Conservation (phyloP, 2,113 vertebrate genomes). For the Elephas maximus region DNA sequence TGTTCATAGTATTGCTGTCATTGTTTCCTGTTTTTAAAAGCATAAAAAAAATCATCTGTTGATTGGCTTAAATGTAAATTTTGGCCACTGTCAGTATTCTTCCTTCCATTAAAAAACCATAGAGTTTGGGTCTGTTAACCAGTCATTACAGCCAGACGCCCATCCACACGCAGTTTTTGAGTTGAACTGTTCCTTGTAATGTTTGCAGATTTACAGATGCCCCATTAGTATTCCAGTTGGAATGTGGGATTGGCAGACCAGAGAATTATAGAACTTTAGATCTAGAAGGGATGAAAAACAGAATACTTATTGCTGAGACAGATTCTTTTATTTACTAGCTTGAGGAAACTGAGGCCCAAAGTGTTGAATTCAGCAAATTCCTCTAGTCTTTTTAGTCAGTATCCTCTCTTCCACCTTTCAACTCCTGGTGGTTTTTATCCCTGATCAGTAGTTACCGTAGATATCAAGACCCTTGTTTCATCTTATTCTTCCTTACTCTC, state of each 20-base stretch:
- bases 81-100: background rate
- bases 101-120: background rate
- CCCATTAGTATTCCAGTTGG: background rate
- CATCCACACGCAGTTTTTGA: too few species aligned
- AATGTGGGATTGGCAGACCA: background rate
- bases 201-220: background rate
- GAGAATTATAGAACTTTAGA: background rate
- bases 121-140: background rate
- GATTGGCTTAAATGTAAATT: background rate
- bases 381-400: background rate
- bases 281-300: background rate
- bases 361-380: background rate
- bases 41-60: background rate
- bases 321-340: background rate
- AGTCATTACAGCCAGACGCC: background rate
- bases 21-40: background rate
- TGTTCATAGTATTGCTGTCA: background rate
- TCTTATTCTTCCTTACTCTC: too few species aligned
- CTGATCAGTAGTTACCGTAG: fast-evolving
- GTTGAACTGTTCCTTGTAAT: too few species aligned
- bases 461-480: fast-evolving
- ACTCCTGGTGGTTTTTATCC: background rate
- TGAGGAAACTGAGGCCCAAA: background rate
- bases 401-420: background rate
- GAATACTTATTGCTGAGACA: background rate